phyloP scores from a whole-genome alignment of 2,797 vertebrate species.

The Danio albolineatus region DNA sequence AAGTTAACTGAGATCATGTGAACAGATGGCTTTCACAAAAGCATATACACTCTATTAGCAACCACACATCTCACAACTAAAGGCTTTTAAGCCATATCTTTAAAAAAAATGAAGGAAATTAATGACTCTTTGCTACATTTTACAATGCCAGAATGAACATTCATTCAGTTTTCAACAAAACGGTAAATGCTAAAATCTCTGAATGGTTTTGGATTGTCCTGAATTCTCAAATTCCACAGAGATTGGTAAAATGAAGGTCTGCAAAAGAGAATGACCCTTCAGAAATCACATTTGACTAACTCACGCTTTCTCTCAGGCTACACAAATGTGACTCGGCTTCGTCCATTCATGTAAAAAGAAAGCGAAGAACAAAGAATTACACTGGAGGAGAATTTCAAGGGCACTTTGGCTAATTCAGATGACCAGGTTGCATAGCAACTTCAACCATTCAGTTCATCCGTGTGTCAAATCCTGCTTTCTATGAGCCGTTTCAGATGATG shows the following conservation, averaged over 20 bases:
- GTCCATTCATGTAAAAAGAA: conserved; percentile 24
- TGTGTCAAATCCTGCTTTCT: conserved; percentile 63
- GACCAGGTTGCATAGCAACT: conserved; percentile 45
- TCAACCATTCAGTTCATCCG: conserved; percentile 55
- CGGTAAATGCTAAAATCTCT: background rate
- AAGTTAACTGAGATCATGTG: too few species aligned
- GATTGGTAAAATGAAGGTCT: background rate
- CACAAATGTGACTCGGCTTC: conserved; percentile 2
- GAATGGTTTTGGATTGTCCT: background rate
- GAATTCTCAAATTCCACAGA: background rate
- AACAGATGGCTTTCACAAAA: too few species aligned
- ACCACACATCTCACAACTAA: too few species aligned
- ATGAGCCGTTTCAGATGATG: conserved; percentile 59
- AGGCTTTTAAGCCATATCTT: too few species aligned
- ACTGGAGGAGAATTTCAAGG: conserved; percentile 41
- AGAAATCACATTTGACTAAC: conserved; percentile 6
- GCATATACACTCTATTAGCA: too few species aligned
- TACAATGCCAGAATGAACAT: background rate
- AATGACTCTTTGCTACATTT: background rate
- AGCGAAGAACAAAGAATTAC: conserved; percentile 27
- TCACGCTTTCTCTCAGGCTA: background rate
- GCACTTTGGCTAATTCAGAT: conserved; percentile 46
- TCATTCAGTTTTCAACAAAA: background rate
- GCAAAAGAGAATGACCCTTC: conserved; percentile 30
- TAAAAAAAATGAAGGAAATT: too few species aligned